Evolutionary conservation across 1,140 invertebrate genomes (phyloP), one percentile per base, ranked within the genome.

Genomic region (Drosophila willistoni): DNA sequence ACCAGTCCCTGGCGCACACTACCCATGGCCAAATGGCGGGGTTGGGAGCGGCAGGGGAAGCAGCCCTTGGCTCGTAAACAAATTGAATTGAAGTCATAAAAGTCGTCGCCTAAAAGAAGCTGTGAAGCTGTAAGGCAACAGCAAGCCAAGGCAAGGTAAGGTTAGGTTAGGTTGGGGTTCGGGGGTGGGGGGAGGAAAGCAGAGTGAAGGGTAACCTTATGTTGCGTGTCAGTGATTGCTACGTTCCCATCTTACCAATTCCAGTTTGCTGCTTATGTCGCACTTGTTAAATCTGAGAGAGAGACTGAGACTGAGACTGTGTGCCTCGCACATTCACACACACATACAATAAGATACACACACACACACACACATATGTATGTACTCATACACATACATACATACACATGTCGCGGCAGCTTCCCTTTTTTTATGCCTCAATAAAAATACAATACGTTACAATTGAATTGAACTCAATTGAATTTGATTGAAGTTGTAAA

Each of bases 391-490:
- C 34, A 47, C 33, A 22, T n/a, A 7, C 7, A 7, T 42, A 59
- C 19, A 13, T 56, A 19, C n/a, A 62, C 14, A 12, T 57, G 66
- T 41, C 56, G 68, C 34, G 51, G 64, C 79, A 82, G 65, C 78
- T 77, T 71, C 79, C 80, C 65, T 80, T 81, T 84, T 83, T 89
- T 86, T 86, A 89, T 89, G 84, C 84, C 80, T 89, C 84, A 89
- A 89, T 89, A 89, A 89, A 89, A 89, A 89, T 84, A 89, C 84
- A 89, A 89, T 89, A 89, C 84, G 84, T 89, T 89, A 89, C 84
- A 89, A 89, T 89, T 89, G 84, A 89, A 89, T 89, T 89, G 84
- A 89, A 89, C 84, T 89, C 84, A 89, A 89, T 89, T 89, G 84
- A 89, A 89, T 89, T 89, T 89, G 84, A 89, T 89, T 89, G 84